Conservation (phyloP, 92 coral and sea anemone species). For the Zoanthus solanderi region DNA sequence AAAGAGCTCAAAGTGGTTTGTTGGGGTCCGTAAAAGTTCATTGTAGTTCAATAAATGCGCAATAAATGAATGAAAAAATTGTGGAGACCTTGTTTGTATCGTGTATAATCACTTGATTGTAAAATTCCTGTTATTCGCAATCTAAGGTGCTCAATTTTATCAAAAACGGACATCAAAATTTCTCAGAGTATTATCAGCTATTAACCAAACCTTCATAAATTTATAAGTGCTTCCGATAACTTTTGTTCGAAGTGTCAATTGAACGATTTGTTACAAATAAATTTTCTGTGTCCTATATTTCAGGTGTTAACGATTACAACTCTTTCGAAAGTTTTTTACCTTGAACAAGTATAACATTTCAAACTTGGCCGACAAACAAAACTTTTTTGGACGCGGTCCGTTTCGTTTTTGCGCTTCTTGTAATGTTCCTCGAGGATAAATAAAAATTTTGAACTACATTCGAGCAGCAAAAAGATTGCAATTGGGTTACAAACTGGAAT, state of each 20-base stretch:
- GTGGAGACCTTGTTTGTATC: neutral
- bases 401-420: too few relatives aligned
- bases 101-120: neutral
- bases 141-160: neutral
- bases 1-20: neutral
- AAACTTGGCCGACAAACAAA: too few relatives aligned
- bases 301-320: neutral
- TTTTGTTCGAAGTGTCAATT: too few relatives aligned
- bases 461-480: too few relatives aligned
- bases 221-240: too few relatives aligned
- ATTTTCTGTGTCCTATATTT: neutral
- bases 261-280: neutral
- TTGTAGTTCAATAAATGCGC: neutral
- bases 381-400: too few relatives aligned
- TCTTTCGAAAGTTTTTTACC: neutral
- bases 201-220: too few relatives aligned
- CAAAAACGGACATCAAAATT: too few relatives aligned
- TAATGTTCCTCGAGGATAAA: too few relatives aligned
- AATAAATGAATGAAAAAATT: neutral
- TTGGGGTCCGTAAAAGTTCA: neutral
- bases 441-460: too few relatives aligned
- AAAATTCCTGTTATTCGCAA: neutral
- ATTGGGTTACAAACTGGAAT: too few relatives aligned
- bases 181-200: neutral
- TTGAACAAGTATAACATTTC: neutral